Base-by-base conservation (phyloP, 30 jellyfish, hydroid and myxozoan species). In the Cassiopea andromeda region DNA sequence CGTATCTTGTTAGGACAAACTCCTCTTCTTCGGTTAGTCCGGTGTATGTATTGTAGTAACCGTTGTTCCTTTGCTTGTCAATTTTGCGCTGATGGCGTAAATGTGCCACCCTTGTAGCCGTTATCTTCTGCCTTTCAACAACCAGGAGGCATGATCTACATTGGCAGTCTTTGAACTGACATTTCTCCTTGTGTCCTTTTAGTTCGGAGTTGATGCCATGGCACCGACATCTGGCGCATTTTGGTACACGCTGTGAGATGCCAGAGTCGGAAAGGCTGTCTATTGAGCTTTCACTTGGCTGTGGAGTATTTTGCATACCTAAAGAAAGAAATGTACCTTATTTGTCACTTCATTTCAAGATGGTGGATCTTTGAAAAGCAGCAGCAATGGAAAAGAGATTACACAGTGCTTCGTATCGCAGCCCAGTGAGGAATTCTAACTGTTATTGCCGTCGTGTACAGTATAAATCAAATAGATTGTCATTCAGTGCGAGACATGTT, bases 91-190 rank as follows among this genome's bases (percentile, higher is more conserved):
- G 99, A 44, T 90, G 99, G 64, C 99, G 94, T 78, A 95, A 78
- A 83, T 95, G 97, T 16, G 99, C 99, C 59, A 95, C 99, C 48
- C 99, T 77, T 8, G 97, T 94, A 43, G 99, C 99, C 15, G 99
- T 95, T 17, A 95, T 87, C 89, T 95, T 95, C 85, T 95, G 99
- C 58, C 99, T 68, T 57, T 95, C 99, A 17, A 90, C 97, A 13
- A 95, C 99, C 81, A 91, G 60, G 16, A 95, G 80, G 71, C 99
- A 95, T 46, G 97, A 88, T 72, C 97, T 85, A 77, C 99, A 95
- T 48, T 82, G 85, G 78, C 99, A 95, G 78, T 95, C 99, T 84
- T 95, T 95, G 92, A 90, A 95, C 70, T 83, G 94, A 79, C 99
- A 95, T 85, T 90, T 95, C 84, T 95, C 99, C 58, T 95, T 95